Conservation (phyloP, 2,797 vertebrate genomes). For the Tauraco hartlaubi region DNA sequence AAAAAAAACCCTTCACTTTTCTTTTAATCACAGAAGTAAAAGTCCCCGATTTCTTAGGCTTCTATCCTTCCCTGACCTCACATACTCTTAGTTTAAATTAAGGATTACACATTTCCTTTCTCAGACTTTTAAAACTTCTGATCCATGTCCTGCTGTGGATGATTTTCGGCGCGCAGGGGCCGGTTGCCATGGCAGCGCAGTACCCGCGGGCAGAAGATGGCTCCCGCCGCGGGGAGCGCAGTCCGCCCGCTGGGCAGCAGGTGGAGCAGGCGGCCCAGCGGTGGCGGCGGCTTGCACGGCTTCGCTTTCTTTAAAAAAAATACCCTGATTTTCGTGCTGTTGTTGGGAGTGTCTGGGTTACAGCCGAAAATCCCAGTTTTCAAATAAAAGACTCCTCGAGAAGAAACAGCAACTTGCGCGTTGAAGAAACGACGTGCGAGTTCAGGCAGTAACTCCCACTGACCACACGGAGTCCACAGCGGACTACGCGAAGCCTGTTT, state of each 20-base stretch:
- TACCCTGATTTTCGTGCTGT: rapidly evolving
- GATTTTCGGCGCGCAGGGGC: rapidly evolving
- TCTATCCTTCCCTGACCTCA: neutral
- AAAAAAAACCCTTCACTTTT: neutral
- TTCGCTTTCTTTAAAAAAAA: too few species aligned
- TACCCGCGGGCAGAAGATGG: neutral
- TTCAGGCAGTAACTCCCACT: too few species aligned
- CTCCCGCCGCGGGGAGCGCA: rapidly evolving
- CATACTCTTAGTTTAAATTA: neutral
- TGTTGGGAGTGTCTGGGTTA: neutral
- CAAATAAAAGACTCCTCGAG: too few species aligned
- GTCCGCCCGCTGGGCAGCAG: neutral
- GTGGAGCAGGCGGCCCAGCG: neutral
- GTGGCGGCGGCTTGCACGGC: rapidly evolving
- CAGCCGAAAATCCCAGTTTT: neutral
- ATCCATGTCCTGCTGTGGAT: rapidly evolving
- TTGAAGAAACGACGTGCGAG: too few species aligned
- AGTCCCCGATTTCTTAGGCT: rapidly evolving
- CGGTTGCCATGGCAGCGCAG: neutral
- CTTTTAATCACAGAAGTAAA: rapidly evolving
- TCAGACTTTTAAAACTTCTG: rapidly evolving
- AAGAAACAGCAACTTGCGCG: rapidly evolving
- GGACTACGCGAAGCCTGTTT: neutral
- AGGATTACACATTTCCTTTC: too few species aligned
- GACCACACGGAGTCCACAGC: neutral